Base-by-base conservation (phyloP, 2,797 vertebrate species). In the Dallia pectoralis region DNA sequence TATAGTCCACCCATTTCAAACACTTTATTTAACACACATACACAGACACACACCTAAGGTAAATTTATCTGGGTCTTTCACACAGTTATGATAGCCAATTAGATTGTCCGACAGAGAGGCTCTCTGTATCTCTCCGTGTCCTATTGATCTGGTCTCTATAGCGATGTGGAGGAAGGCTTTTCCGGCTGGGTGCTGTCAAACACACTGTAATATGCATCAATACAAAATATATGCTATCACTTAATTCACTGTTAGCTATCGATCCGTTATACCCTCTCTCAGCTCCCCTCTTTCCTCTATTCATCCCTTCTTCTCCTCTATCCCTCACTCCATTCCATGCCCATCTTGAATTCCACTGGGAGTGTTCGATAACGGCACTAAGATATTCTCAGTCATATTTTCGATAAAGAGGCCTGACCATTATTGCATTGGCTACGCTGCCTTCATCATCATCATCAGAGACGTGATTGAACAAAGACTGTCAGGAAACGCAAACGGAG, bases 181-280 rank as follows among this genome's bases (percentile, higher is more conserved):
- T 79, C 74, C n/a, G 71, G 73, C 47, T 27, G 8, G 25, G 47
- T 69, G 62, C 81, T 85, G 82, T 86, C 82, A 88, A 88, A 79
- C 69, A 70, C 65, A 71, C 85, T 74, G 74, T 82, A 86, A 81
- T 86, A 87, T 86, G 81, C 85, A 82, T 79, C 27, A 70, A 79
- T 85, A 81, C 82, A 85, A 83, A 86, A 86, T 78, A 86, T 78
- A 48, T 66, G 78, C 85, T 82, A 86, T 87, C 87, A 86, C 85
- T 88, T 87, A 84, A 87, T 87, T 88, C 86, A 76, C 82, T 86
- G 80, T 84, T 85, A 70, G 74, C 74, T 75, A 87, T 88, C 79
- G 87, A 88, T 86, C 72, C 69, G 80, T 84, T 81, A 82, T 85
- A 84, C 16, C 9, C 47, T 27, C 29, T 30, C 67, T 18, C 48